Percentiles rank a stretch among this genome's conserved stretches.
phyloP scores from a whole-genome alignment of 2,113 vertebrate species.

The Alosa alosa region DNA sequence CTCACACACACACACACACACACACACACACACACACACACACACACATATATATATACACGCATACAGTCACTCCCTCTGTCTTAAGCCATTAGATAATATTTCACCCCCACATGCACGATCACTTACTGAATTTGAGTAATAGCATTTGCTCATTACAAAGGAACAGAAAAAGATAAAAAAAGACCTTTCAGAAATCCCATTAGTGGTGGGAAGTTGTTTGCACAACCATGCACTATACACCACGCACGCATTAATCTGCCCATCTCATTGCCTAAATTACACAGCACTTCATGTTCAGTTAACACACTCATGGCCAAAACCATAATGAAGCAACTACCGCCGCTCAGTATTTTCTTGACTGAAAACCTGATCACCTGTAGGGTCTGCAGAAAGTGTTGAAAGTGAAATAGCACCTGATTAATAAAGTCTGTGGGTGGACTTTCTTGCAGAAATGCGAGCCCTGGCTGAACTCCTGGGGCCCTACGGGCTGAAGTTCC shows the following conservation, averaged over 20 bases:
- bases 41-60: not conserved
- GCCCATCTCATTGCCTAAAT: not conserved
- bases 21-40: not conserved
- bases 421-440: not conserved
- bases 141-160: not conserved
- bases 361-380: not conserved
- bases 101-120: slow-evolving; percentile 20
- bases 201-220: not conserved
- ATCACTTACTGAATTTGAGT: not conserved
- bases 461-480: slow-evolving; percentile 87
- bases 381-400: no score
- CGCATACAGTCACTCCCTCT: slow-evolving; percentile 44
- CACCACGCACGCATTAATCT: not conserved
- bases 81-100: not conserved
- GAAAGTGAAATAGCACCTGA: not conserved
- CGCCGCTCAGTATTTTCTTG: not conserved
- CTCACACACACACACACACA: slow-evolving; percentile 13
- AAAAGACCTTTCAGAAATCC: not conserved
- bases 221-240: not conserved
- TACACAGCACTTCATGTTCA: not conserved
- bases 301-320: not conserved
- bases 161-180: not conserved
- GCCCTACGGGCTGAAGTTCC: slow-evolving; percentile 90
- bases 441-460: slow-evolving; percentile 75
- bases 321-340: not conserved